Conservation (phyloP, 2,888 invertebrate species). For the Harpalus rufipes region DNA sequence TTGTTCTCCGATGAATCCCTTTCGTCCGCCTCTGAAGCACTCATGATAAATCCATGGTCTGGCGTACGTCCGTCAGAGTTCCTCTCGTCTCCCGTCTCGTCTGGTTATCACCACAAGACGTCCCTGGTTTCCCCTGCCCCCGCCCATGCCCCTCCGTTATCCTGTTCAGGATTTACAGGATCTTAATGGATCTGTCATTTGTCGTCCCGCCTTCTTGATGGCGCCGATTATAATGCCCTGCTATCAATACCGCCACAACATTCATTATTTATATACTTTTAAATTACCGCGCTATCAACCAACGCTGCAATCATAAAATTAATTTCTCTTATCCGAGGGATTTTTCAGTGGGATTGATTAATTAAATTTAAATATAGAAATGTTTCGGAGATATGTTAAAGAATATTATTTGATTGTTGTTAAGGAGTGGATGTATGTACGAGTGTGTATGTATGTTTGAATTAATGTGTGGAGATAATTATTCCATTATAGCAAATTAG, state of each 20-base stretch:
- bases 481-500: constrained; percentile 51
- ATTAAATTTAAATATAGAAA: constrained; percentile 37
- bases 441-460: not conserved
- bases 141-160: constrained; percentile 7
- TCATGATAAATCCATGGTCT: constrained; percentile 46
- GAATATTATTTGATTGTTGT: constrained; percentile 30
- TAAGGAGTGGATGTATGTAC: too few species aligned
- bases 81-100: constrained; percentile 5
- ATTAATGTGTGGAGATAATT: constrained; percentile 43
- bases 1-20: too few species aligned
- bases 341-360: constrained; percentile 8
- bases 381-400: not conserved
- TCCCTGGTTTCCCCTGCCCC: not conserved
- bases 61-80: constrained; percentile 37
- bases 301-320: not conserved
- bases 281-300: not conserved
- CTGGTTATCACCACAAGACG: constrained; percentile 54
- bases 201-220: constrained; percentile 43
- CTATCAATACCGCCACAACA: constrained; percentile 26
- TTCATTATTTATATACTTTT: constrained; percentile 35
- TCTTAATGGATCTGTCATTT: constrained; percentile 54
- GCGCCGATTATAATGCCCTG: constrained; percentile 51
- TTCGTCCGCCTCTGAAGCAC: constrained; percentile 32
- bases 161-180: constrained; percentile 58
- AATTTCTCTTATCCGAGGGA: not conserved